Base-by-base conservation (phyloP, 2,888 invertebrate genomes). In the Frankliniella intonsa region DNA sequence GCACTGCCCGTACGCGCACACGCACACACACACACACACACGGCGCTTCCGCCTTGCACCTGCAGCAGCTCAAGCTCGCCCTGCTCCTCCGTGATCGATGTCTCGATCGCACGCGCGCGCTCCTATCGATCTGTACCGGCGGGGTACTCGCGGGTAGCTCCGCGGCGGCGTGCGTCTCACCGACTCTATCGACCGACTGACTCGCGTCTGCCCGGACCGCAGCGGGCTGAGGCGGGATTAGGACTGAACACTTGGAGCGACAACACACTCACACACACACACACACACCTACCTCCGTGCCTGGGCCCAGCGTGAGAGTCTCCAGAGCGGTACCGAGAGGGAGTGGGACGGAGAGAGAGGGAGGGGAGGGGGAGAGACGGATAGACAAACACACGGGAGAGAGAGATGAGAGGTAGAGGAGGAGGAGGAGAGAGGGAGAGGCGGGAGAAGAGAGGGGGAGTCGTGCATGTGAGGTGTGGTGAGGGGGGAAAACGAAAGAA, bases 271-370 rank as follows among this genome's bases (percentile, higher is more conserved):
- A 55, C 55, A 38, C 55, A 17, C 55, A 14, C 62, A 62, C 62
- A 3, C 19, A 62, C 38, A 17, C 62, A 62, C 62, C 62, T 62
- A 19, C 62, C 55, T 7, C 14, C 62, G 62, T 62, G 62, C 14
- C 62, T 17, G 62, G 69, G 69, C 22, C 69, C 69, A 76, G 69
- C 69, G 69, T 76, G 69, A 76, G 69, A 76, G 69, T 76, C 69
- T 76, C 69, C 69, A 76, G 69, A 9, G 22, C 9, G 69, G 25
- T 22, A 22, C 22, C 22, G 69, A 22, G n/a, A n/a, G 69, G 11
- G n/a, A n/a, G 69, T 3, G n/a, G 22, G 69, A n/a, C n/a, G 8
- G 22, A 69, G 5, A 8, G 55, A 55, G 55, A 8, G 55, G 7
- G 55, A 8, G 22, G n/a, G 3, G 69, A 22, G n/a, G n/a, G 69